Base-by-base conservation (phyloP, 2,797 vertebrate species). In the Psittacula derbiana region DNA sequence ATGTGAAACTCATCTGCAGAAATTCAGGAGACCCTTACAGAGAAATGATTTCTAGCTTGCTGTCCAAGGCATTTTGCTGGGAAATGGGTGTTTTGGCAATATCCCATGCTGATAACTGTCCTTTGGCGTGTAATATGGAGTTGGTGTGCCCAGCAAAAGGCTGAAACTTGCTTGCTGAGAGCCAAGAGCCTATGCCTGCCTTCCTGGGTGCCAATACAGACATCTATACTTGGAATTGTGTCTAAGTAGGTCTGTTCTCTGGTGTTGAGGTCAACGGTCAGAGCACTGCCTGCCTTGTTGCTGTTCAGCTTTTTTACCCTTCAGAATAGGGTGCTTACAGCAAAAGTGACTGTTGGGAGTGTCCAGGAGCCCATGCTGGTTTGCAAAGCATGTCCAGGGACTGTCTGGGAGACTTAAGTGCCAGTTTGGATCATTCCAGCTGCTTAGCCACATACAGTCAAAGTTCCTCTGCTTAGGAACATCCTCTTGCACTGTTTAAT, bases 401-500 rank as follows among this genome's bases (percentile, higher is more conserved):
- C 38, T 24, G 14, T 31, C 30, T 75, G 17, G 41, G n/a, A 55
- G 46, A 27, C 19, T 53, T n/a, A 30, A 46, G 33, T 38, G 10
- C 20, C 47, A 53, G 6, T 71, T 67, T 47, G 53, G 49, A 28
- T 76, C 60, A 49, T 87, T 76, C 31, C 72, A 52, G 25, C 53
- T 53, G 11, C 23, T 84, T 88, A 72, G 33, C 16, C 41, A n/a
- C 57, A 28, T 33, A 57, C 6, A 87, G 38, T 66, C 44, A 58
- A 75, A 84, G 74, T 66, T 92, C 44, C 13, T 53, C 31, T 62
- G 43, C 30, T 75, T 90, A 18, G 43, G 38, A 87, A 80, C 52
- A 43, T 80, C 87, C 40, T 33, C 64, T 75, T 43, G 40, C 10
- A 30, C 33, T 75, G 73, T 84, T 84, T 90, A 80, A 88, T 67